phyloP scores from a whole-genome alignment of 2,888 invertebrate species.

The Orthosia incerta region DNA sequence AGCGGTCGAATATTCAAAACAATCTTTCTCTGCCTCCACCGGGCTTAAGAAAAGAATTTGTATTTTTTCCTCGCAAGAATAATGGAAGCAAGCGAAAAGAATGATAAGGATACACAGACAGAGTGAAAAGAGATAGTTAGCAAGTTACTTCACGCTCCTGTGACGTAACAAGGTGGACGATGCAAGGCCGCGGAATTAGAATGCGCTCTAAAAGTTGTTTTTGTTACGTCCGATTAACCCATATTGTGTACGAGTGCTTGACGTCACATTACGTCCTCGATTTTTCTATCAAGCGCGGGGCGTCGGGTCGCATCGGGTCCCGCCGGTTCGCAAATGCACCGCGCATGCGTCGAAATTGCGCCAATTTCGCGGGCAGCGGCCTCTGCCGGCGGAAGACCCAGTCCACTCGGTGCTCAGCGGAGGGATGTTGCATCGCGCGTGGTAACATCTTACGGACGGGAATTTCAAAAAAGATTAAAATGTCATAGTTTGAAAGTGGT shows the following conservation, averaged over 20 bases:
- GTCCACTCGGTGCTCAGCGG: conserved; percentile 80
- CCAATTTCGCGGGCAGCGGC: conserved; percentile 89
- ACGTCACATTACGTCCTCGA: conserved; percentile 90
- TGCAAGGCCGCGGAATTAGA: conserved; percentile 58
- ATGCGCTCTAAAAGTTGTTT: conserved; percentile 79
- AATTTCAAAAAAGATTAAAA: conserved; percentile 86
- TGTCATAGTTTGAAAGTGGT: conserved; percentile 84
- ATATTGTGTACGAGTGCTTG: conserved; percentile 86
- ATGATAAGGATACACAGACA: conserved; percentile 68
- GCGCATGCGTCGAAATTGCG: conserved; percentile 90
- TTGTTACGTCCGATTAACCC: conserved; percentile 87
- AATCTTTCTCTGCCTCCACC: conserved; percentile 70
- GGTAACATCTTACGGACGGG: conserved; percentile 77
- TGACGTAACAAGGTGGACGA: conserved; percentile 48
- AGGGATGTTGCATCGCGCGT: conserved; percentile 86
- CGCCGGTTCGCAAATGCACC: conserved; percentile 83
- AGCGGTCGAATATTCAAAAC: conserved; percentile 79
- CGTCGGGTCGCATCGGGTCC: conserved; percentile 86
- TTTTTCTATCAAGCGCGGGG: conserved; percentile 88
- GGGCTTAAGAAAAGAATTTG: conserved; percentile 79
- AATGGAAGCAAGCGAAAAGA: conserved; percentile 71
- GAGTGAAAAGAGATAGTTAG: conserved; percentile 59
- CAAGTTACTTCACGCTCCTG: conserved; percentile 62
- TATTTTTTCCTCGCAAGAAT: conserved; percentile 76
- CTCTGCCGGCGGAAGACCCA: conserved; percentile 85